Evolutionary conservation across 1,140 invertebrate species (phyloP), one percentile per base, ranked within the genome.

Genomic region (Prorops nasuta): DNA sequence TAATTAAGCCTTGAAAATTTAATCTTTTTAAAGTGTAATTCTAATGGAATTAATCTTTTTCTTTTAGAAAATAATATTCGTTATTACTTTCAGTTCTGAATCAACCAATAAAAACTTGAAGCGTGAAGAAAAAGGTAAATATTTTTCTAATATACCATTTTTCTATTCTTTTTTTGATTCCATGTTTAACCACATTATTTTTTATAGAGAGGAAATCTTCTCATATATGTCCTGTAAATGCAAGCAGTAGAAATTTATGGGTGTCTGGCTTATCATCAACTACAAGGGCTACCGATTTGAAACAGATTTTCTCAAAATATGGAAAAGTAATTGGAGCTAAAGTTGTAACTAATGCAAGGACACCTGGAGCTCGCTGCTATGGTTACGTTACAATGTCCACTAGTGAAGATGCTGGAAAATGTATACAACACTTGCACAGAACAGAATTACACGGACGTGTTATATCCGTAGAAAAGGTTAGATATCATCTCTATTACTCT

Each of bases 241-340:
- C 78, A 20, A 79, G 78, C 21, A 83, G 83, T 58, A 82, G 86
- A 40, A 92, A 94, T 72, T 77, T 98, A 4, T 97, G 94, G 93
- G 91, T 98, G 34, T 95, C 91, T 64, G 92, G 93, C 20, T 78
- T 98, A 44, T 91, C 92, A 0, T 87, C 91, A 3, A 85, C 86
- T 24, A 96, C 94, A 18, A 83, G 91, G 28, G 94, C 94, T 20
- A 92, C 91, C 37, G 94, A 97, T 75, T 78, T 98, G 49, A 97
- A 97, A 71, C 84, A 89, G 46, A 82, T 94, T 15, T 94, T 96
- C 66, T 92, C 89, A 14, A 91, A 92, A 68, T 88, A 92, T 81
- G 94, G 94, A 59, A 97, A 96, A 83, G 94, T 97, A 3, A 86
- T 94, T 65, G 92, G 91, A 43, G 94, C 94, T 0, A 97, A 97